A percentile compares a stretch with the other conserved stretches of the same genome.
phyloP scores from a whole-genome alignment of 2,888 invertebrate genomes.

The Diloba caeruleocephala region DNA sequence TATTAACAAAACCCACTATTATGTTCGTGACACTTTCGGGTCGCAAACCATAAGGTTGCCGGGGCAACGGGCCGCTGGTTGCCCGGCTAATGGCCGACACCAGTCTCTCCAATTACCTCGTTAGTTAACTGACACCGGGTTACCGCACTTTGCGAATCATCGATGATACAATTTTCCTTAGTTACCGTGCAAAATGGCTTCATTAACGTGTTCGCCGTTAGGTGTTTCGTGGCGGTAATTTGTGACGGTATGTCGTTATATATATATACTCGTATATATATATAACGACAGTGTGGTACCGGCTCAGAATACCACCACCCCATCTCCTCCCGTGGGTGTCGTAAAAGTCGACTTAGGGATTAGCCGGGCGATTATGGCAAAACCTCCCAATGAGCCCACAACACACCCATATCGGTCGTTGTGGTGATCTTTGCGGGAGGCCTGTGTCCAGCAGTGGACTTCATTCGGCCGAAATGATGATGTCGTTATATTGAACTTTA shows the following conservation, averaged over 20 bases:
- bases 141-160: constrained; percentile 34
- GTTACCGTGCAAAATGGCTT: constrained; percentile 31
- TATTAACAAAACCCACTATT: constrained; percentile 26
- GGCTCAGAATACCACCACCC: too few species aligned
- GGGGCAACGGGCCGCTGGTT: constrained; percentile 56
- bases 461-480: too few species aligned
- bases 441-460: too few species aligned
- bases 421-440: too few species aligned
- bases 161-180: constrained; percentile 32
- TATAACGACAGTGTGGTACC: too few species aligned
- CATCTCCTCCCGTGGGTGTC: too few species aligned
- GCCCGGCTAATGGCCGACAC: constrained; percentile 52
- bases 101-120: constrained; percentile 54
- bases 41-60: constrained; percentile 47
- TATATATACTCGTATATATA: neutral
- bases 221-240: constrained; percentile 23
- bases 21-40: constrained; percentile 44
- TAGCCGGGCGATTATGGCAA: too few species aligned
- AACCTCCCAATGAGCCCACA: too few species aligned
- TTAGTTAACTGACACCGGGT: constrained; percentile 51
- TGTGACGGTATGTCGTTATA: constrained; percentile 20
- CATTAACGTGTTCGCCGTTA: constrained; percentile 16
- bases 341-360: too few species aligned
- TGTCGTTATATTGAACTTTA: too few species aligned
- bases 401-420: too few species aligned